Evolutionary conservation across 92 coral and sea anemone genomes (phyloP).

Genomic region (Plumapathes pennacea): DNA sequence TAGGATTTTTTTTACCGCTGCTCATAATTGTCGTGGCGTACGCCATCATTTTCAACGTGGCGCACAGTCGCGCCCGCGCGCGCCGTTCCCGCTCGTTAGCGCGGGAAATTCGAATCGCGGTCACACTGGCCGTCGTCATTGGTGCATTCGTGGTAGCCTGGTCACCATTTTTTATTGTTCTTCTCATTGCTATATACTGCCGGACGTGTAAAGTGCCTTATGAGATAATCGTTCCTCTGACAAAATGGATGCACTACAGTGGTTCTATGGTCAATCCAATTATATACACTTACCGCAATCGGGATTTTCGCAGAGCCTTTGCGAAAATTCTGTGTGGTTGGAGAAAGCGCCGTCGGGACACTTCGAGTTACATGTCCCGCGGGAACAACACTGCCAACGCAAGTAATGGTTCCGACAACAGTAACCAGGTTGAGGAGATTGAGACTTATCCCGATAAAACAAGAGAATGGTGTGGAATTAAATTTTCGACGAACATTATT

Average conservation of each 20-base stretch:
- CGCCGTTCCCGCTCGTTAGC: constrained; percentile 69
- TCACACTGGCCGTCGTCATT: constrained; percentile 88
- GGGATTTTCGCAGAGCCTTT: constrained; percentile 72
- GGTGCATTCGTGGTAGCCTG: constrained; percentile 83
- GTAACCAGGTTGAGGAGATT: too few relatives aligned
- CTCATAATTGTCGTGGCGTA: constrained; percentile 76
- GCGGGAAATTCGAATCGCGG: constrained; percentile 90
- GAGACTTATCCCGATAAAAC: too few relatives aligned
- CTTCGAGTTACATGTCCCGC: too few relatives aligned
- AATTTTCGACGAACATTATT: too few relatives aligned
- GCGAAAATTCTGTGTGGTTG: constrained; percentile 54
- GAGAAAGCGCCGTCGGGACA: constrained; percentile 8
- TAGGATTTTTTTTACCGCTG: constrained; percentile 77
- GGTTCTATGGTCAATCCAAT: constrained; percentile 90
- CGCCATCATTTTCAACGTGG: constrained; percentile 71
- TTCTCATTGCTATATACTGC: constrained; percentile 57
- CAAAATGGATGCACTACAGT: constrained; percentile 93
- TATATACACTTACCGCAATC: constrained; percentile 83
- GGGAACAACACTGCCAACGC: too few relatives aligned
- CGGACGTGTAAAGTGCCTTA: constrained; percentile 34
- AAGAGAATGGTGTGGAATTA: too few relatives aligned
- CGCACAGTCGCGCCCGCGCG: constrained; percentile 74
- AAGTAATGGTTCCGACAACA: too few relatives aligned
- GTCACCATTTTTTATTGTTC: constrained; percentile 73
- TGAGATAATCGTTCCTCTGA: constrained; percentile 40